Base-by-base conservation (phyloP, 2,113 vertebrate species). In the Nycticorax nycticorax region DNA sequence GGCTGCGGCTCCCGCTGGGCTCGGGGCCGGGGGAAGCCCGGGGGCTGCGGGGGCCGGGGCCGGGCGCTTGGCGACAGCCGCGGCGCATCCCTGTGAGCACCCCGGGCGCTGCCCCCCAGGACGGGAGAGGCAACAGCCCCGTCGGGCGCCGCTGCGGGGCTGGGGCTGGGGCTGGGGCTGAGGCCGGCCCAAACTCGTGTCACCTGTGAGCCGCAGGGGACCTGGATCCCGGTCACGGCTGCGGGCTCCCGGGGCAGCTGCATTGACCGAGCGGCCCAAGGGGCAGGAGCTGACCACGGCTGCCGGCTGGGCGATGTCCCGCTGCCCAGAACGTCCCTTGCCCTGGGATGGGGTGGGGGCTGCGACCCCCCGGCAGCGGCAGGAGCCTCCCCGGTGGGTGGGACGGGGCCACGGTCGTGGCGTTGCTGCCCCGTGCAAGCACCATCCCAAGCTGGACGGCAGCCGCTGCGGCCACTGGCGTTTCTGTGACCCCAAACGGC, bases 401-500 rank as follows among this genome's bases (percentile, higher is more conserved):
- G 53, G 47, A 23, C 15, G 1, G 8, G 30, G 17, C 27, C 33
- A 1, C 5, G 6, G 28, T 23, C 1, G 3, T 8, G 78, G 48
- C 0, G 0, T 15, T 41, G 57, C 47, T 63, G 73, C 39, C 62
- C 59, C 1, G 3, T 14, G 18, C 18, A 7, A 50, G 6, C 63
- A 24, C 27, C 62, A 32, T 1, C 37, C 37, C 4, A 1, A 37
- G 47, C 26, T 53, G 83, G 18, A 9, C 26, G 85, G 53, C 27
- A 16, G 48, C 50, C 4, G 3, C 67, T 19, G 52, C 0, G 3
- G 19, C 6, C 63, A 6, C 20, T 1, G 10, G 20, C 0, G 0
- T 30, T 19, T 5, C 67, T 30, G 81, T 18, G 63, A 16, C 13
- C 27, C 35, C 45, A 14, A 18, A 32, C 4, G 28, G 8, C 8